These are phyloP conservation scores for Acanthopleura granulata DNA, from an alignment of 2,888 invertebrate genomes.

Conservation along the genomic window DNA sequence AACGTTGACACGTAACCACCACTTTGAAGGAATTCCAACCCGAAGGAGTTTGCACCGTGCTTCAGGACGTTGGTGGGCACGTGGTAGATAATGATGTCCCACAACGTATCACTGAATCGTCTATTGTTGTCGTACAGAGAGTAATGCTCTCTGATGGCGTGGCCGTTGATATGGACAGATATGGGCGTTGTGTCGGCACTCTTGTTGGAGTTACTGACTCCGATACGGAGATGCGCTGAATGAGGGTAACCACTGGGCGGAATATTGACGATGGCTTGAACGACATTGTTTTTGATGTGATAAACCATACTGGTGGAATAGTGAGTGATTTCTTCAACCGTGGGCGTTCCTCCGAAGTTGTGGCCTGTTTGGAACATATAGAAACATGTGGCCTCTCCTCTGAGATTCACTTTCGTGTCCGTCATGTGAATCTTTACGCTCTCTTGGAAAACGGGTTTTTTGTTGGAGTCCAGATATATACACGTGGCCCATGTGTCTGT, in stretches of 20 bases:
- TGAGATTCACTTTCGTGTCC: not conserved
- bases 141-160: not conserved
- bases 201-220: not conserved
- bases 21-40: not conserved
- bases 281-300: slow-evolving; percentile 10
- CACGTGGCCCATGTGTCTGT: not conserved
- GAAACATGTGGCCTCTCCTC: slow-evolving; percentile 17
- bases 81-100: not conserved
- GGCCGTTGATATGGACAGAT: slow-evolving; percentile 5
- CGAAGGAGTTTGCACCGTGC: not conserved
- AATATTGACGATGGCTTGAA: slow-evolving; percentile 10
- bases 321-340: slow-evolving; percentile 4
- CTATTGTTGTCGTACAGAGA: not conserved
- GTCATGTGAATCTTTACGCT: not conserved
- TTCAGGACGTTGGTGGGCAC: not conserved
- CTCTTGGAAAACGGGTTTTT: not conserved
- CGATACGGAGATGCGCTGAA: slow-evolving; percentile 16
- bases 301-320: slow-evolving; percentile 6
- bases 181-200: not conserved
- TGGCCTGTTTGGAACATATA: slow-evolving; percentile 2
- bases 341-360: not conserved
- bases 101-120: not conserved
- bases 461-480: not conserved
- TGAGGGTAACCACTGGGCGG: not conserved
- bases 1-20: not conserved